A percentile compares a stretch with the other conserved stretches of the same genome.
Conservation (phyloP, 1,140 invertebrate genomes). For the Euwallacea similis region DNA sequence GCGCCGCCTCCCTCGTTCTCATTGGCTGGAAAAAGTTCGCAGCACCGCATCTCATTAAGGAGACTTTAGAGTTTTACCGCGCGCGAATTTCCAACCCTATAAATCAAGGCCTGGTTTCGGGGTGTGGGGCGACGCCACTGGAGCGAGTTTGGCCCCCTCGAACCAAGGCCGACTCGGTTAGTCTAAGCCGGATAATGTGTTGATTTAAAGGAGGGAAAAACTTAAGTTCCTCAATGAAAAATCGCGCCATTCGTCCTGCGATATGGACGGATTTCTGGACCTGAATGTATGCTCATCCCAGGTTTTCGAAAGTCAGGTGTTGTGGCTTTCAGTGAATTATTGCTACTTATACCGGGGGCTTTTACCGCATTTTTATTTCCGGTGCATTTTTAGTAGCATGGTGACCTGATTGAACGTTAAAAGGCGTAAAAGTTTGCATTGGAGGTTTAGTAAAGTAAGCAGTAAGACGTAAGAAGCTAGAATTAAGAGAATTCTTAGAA, state of each 20-base stretch:
- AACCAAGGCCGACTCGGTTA: slow-evolving; percentile 33
- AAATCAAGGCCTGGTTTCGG: slow-evolving; percentile 47
- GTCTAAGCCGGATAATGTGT: slow-evolving; percentile 34
- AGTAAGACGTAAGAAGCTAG: too few species aligned
- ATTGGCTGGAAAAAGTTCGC: slow-evolving; percentile 53
- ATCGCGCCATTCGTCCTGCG: not conserved
- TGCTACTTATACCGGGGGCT: not conserved
- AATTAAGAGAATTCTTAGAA: too few species aligned
- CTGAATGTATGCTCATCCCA: too few species aligned
- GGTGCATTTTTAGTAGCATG: not conserved
- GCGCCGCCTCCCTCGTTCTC: slow-evolving; percentile 37
- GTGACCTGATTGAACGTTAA: too few species aligned
- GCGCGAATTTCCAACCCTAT: slow-evolving; percentile 50
- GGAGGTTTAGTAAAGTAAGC: too few species aligned
- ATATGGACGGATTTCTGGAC: too few species aligned
- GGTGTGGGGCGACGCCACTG: slow-evolving; percentile 33
- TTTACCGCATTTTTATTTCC: not conserved
- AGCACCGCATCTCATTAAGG: slow-evolving; percentile 53
- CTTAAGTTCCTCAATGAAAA: slow-evolving; percentile 7
- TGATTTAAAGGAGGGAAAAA: slow-evolving; percentile 32
- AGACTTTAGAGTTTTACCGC: slow-evolving; percentile 52
- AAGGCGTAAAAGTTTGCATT: too few species aligned
- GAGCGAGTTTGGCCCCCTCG: slow-evolving; percentile 28
- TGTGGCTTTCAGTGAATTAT: slow-evolving; percentile 13
- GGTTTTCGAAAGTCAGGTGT: too few species aligned